Conservation (phyloP, 2,797 vertebrate species). For the Coreius guichenoti region DNA sequence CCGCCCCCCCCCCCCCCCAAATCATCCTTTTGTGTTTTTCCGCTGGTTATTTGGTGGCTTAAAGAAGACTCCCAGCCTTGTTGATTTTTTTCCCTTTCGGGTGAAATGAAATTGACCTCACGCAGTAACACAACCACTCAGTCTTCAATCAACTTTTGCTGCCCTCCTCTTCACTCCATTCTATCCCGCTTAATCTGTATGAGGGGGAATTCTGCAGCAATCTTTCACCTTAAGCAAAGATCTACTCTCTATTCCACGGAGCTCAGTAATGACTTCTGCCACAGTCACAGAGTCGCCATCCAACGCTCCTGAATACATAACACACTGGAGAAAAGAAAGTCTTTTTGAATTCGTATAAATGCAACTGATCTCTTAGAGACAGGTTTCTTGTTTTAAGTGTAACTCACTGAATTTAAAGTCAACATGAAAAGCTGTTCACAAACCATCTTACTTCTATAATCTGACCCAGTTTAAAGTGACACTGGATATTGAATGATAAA, state of each 20-base stretch:
- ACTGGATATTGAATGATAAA: not conserved
- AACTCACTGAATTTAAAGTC: not conserved
- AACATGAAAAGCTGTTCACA: not conserved
- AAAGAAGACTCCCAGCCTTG: constrained; percentile 62
- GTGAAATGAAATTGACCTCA: constrained; percentile 66
- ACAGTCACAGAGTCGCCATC: not conserved
- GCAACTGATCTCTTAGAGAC: not conserved
- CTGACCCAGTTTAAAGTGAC: not conserved
- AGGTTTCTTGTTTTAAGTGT: not conserved
- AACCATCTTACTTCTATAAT: not conserved
- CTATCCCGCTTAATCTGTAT: constrained; percentile 18
- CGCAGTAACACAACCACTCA: constrained; percentile 59
- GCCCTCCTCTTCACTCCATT: constrained; percentile 54
- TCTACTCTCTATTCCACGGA: not conserved
- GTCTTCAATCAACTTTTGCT: constrained; percentile 64
- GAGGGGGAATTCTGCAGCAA: constrained; percentile 29
- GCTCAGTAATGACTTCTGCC: constrained; percentile 11
- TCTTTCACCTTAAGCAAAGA: constrained; percentile 47
- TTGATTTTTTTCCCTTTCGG: constrained; percentile 65
- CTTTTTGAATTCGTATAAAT: not conserved
- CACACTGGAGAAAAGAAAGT: not conserved
- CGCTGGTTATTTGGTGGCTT: constrained; percentile 55
- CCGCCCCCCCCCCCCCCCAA: too few relatives aligned
- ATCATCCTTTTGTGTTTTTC: constrained; percentile 4
- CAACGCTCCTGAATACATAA: constrained; percentile 12